These are phyloP conservation scores for Tachystola acroxantha DNA, from an alignment of 2,888 invertebrate genomes.

Conservation along the genomic window DNA sequence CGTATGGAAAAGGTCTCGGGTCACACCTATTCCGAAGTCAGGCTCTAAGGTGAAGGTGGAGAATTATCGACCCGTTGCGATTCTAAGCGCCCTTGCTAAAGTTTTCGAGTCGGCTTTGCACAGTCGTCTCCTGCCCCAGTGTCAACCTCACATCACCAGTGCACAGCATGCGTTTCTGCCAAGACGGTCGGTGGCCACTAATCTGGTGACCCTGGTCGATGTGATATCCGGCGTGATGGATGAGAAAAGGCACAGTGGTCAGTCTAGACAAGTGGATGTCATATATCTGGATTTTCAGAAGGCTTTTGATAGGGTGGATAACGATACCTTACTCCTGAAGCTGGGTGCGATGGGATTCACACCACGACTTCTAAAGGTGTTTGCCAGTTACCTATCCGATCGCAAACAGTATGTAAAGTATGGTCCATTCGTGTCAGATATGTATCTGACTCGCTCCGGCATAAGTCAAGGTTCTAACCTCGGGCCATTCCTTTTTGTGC, in stretches of 20 bases:
- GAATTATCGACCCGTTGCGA: no score
- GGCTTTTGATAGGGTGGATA: slow-evolving; percentile 5
- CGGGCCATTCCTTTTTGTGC: slow-evolving; percentile 1
- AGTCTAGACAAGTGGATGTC: slow-evolving; percentile 10
- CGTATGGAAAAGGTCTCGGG: no score
- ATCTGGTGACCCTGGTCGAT: slow-evolving; percentile 3
- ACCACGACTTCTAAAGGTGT: not conserved
- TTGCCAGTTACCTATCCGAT: slow-evolving; percentile 2
- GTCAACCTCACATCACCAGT: no score
- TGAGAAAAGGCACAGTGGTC: no score
- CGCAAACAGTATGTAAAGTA: slow-evolving; percentile 1
- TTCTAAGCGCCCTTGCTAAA: no score
- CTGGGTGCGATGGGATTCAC: not conserved
- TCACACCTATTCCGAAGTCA: no score
- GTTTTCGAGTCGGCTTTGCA: no score
- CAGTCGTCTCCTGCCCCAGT: no score
- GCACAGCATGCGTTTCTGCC: no score
- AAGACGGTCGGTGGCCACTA: not conserved
- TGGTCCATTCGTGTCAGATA: not conserved
- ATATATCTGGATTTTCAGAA: slow-evolving; percentile 5
- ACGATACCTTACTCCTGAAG: slow-evolving; percentile 2
- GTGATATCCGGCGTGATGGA: slow-evolving; percentile 1
- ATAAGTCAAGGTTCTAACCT: slow-evolving; percentile 1
- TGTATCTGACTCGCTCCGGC: slow-evolving; percentile 2
- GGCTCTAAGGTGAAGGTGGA: no score